A percentile compares a stretch with the other conserved stretches of the same genome.
These are phyloP conservation scores for Chalcosyrphus nemorum DNA, from an alignment of 2,888 invertebrate species.

Conservation along the genomic window DNA sequence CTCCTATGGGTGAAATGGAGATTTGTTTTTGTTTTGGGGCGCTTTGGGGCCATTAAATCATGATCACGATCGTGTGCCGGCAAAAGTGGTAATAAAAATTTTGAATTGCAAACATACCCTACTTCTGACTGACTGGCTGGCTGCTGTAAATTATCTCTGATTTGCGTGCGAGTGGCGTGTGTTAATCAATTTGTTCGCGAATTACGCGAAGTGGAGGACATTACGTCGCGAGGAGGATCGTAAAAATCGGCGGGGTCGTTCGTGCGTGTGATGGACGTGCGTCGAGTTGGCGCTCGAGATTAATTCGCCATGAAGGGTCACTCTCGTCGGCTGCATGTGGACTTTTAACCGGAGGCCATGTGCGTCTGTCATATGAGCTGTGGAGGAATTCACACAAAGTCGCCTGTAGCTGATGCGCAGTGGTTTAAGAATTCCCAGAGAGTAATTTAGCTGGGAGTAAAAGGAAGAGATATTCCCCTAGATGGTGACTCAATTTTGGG, in stretches of 20 bases:
- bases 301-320: background rate
- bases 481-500: no score
- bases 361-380: background rate
- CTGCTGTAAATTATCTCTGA: constrained; percentile 9
- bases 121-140: background rate
- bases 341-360: background rate
- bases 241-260: background rate
- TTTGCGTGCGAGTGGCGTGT: constrained; percentile 12
- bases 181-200: constrained; percentile 42
- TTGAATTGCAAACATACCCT: constrained; percentile 25
- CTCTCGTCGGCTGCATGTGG: background rate
- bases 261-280: constrained; percentile 24
- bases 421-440: no score
- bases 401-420: background rate
- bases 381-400: no score
- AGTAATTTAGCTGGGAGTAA: no score
- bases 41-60: background rate
- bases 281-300: background rate
- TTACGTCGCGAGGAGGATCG: background rate
- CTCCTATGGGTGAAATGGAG: background rate
- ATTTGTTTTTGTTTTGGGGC: background rate
- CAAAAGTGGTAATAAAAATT: constrained; percentile 24
- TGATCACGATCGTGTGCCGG: constrained; percentile 17
- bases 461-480: no score
- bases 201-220: background rate